Base-by-base conservation (phyloP, 2,113 vertebrate species). In the Ranitomeya imitator region DNA sequence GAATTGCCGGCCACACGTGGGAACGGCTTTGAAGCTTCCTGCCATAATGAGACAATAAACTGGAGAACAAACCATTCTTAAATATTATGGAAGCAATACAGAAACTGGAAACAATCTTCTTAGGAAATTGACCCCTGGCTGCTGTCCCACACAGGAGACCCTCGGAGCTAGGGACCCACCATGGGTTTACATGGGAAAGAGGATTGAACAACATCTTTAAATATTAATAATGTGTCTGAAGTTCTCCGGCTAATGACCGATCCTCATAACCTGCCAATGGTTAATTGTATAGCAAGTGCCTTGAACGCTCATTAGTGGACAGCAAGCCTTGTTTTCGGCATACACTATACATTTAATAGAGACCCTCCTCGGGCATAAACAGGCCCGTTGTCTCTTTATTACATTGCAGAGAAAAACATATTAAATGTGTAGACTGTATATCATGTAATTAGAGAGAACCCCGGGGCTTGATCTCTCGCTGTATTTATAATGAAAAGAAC, bases 401-500 rank as follows among this genome's bases (percentile, higher is more conserved):
- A 94, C 92, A 92, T 93, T 93, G 93, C 91, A 92, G 93, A 93
- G 69, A 54, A 93, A 94, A 91, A 90, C 93, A 93, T 92, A 93
- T 94, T 94, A 94, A 92, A 85, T 91, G 94, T 94, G 94, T 94
- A 95, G 94, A 95, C 95, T 95, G 94, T 95, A 95, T 95, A 95
- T 96, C 95, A 96, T 94, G 93, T 95, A 95, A 96, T 96, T 95
- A 96, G 94, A 94, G 92, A 94, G 93, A 94, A 95, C 93, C 94
- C 94, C 94, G 93, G 94, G 94, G 95, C 94, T 95, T 95, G 95
- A 95, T 96, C 95, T 93, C 94, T 95, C 93, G 92, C 94, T 96
- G 94, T 95, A 96, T 93, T 93, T 94, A 93, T 95, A 96, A 95
- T 95, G 94, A 95, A 96, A 95, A 94, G 94, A 94, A 95, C 95